Evolutionary conservation across 1,140 invertebrate species (phyloP).

Genomic region (Leptopilina boulardi): DNA sequence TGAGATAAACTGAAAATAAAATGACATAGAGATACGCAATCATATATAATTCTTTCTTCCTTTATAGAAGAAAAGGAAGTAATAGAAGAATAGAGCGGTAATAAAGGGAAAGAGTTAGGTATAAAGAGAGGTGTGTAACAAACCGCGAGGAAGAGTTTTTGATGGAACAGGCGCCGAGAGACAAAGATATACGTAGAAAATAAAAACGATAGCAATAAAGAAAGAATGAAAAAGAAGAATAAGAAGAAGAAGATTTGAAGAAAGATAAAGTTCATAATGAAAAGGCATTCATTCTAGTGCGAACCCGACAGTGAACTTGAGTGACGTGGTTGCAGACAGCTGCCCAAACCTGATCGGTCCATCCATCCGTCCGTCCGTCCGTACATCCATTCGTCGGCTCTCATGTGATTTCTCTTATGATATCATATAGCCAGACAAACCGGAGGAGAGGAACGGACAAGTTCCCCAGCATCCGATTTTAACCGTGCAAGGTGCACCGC

Average conservation of each 20-base stretch:
- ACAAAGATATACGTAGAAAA: constrained; percentile 32
- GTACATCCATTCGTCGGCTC: constrained; percentile 62
- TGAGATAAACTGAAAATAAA: constrained; percentile 24
- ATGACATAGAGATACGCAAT: background rate
- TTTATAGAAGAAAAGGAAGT: background rate
- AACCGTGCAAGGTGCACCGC: constrained; percentile 55
- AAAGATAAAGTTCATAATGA: constrained; percentile 73
- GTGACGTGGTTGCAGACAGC: constrained; percentile 75
- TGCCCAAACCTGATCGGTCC: constrained; percentile 74
- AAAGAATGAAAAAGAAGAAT: constrained; percentile 39
- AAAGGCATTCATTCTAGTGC: constrained; percentile 72
- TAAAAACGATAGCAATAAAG: constrained; percentile 38
- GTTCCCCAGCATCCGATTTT: constrained; percentile 40
- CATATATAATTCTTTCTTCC: no score
- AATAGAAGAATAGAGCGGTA: background rate
- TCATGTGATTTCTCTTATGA: constrained; percentile 72
- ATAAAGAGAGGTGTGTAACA: constrained; percentile 23
- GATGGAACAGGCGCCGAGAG: constrained; percentile 9
- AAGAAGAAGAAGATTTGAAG: constrained; percentile 60
- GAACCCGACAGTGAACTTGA: constrained; percentile 71
- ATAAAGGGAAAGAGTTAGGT: background rate
- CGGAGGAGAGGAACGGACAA: constrained; percentile 49
- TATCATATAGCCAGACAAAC: constrained; percentile 72
- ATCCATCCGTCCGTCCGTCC: constrained; percentile 55
- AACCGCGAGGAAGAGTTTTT: background rate